phyloP scores from a whole-genome alignment of 2,888 invertebrate species.

The Rotaria macrura region DNA sequence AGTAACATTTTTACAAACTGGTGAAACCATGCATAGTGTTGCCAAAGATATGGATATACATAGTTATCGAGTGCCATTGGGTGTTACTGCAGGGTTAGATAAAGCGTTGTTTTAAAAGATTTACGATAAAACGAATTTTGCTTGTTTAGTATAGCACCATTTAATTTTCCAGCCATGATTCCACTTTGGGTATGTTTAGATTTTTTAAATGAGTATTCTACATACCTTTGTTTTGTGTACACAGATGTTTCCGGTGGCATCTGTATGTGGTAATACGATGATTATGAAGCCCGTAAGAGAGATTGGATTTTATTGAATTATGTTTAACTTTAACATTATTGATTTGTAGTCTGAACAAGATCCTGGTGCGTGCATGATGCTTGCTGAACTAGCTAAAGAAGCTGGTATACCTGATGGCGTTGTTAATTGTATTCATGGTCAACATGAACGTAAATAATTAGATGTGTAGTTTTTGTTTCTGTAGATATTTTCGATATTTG shows the following conservation, averaged over 20 bases:
- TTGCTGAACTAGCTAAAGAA: slow-evolving; percentile 80
- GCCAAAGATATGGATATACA: slow-evolving; percentile 91
- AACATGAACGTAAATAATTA: slow-evolving; percentile 58
- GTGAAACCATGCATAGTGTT: slow-evolving; percentile 74
- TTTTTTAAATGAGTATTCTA: not conserved
- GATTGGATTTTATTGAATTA: not conserved
- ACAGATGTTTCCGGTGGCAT: slow-evolving; percentile 59
- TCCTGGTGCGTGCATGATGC: slow-evolving; percentile 86
- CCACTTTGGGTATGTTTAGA: slow-evolving; percentile 69
- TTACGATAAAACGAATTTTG: too few species aligned
- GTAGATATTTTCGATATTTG: slow-evolving; percentile 24
- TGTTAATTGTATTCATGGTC: slow-evolving; percentile 88
- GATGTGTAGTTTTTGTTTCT: too few species aligned
- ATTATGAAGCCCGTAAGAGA: slow-evolving; percentile 65
- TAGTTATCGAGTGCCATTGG: slow-evolving; percentile 78
- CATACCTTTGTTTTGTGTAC: slow-evolving; percentile 9
- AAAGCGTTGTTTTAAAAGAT: too few species aligned
- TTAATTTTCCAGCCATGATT: slow-evolving; percentile 99
- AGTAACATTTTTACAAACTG: slow-evolving; percentile 78
- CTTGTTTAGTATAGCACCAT: slow-evolving; percentile 69
- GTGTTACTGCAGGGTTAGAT: slow-evolving; percentile 67
- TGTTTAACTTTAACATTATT: too few species aligned
- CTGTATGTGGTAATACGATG: slow-evolving; percentile 82
- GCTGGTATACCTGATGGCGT: slow-evolving; percentile 91
- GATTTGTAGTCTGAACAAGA: slow-evolving; percentile 69